These are phyloP conservation scores for Nasonovia ribisnigri DNA, from an alignment of 2,888 invertebrate species.

Conservation along the genomic window DNA sequence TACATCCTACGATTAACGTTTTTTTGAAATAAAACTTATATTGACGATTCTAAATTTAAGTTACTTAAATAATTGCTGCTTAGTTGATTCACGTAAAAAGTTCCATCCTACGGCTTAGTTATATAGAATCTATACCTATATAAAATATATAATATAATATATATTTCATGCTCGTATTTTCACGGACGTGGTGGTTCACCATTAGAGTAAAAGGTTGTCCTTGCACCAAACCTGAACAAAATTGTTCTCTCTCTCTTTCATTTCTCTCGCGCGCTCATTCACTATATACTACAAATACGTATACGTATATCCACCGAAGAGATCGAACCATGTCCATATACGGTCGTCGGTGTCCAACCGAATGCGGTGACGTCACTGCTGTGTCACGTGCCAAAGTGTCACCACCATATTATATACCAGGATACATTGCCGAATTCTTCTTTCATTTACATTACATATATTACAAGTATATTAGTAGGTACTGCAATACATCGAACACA, in stretches of 20 bases:
- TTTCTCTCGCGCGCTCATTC: background rate
- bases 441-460: too few species aligned
- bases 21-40: background rate
- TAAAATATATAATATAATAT: background rate
- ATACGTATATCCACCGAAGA: constrained; percentile 22
- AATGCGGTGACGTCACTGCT: constrained; percentile 49
- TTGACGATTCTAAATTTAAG: background rate
- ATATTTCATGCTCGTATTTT: background rate
- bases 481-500: too few species aligned
- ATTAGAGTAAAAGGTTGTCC: constrained; percentile 45
- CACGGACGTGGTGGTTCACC: background rate
- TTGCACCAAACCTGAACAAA: constrained; percentile 38
- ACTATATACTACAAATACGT: background rate
- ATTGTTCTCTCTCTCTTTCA: background rate
- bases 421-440: background rate
- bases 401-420: background rate
- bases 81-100: background rate
- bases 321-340: constrained; percentile 63
- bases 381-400: constrained; percentile 30
- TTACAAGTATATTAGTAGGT: too few species aligned
- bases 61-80: background rate
- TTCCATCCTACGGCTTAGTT: background rate
- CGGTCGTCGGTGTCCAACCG: constrained; percentile 40
- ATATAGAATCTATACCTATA: background rate
- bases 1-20: background rate